These are phyloP conservation scores for Paralinhomoeus sp. DNA, from an alignment of 2,888 invertebrate genomes.

Conservation along the genomic window DNA sequence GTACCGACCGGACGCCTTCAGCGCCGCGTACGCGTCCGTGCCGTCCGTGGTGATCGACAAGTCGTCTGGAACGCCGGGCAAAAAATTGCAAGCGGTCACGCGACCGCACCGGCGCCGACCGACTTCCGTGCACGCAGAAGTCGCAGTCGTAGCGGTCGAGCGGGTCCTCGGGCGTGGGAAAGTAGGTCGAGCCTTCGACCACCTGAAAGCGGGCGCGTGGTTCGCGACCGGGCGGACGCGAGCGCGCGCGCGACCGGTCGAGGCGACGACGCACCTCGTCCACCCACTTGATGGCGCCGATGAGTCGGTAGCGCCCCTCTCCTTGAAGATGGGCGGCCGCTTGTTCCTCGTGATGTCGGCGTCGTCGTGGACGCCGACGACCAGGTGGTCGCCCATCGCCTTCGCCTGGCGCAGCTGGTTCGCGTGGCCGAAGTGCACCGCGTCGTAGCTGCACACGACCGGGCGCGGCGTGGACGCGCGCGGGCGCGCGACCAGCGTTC, in stretches of 20 bases:
- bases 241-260: no score
- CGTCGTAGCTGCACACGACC: conserved; percentile 53
- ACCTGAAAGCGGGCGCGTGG: no score
- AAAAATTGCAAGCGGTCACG: no score
- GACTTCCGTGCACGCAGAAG: conserved; percentile 89
- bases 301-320: conserved; percentile 57
- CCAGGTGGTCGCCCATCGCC: conserved; percentile 67
- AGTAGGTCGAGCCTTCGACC: conserved; percentile 82
- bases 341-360: conserved; percentile 63
- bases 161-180: conserved; percentile 66
- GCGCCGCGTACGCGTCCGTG: conserved; percentile 65
- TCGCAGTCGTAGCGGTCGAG: conserved; percentile 77
- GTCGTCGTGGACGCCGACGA: conserved; percentile 88
- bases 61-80: conserved; percentile 42
- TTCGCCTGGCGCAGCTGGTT: conserved; percentile 87
- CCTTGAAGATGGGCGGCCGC: conserved; percentile 76
- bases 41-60: conserved; percentile 82
- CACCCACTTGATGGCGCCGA: conserved; percentile 92
- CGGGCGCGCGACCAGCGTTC: no score
- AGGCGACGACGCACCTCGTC: conserved; percentile 60
- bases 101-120: conserved; percentile 10
- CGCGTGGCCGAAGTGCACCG: conserved; percentile 96
- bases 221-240: no score
- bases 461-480: no score
- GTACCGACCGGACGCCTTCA: conserved; percentile 67